Evolutionary conservation across 2,888 invertebrate species (phyloP).

Genomic region (Sclerodermus sp.): DNA sequence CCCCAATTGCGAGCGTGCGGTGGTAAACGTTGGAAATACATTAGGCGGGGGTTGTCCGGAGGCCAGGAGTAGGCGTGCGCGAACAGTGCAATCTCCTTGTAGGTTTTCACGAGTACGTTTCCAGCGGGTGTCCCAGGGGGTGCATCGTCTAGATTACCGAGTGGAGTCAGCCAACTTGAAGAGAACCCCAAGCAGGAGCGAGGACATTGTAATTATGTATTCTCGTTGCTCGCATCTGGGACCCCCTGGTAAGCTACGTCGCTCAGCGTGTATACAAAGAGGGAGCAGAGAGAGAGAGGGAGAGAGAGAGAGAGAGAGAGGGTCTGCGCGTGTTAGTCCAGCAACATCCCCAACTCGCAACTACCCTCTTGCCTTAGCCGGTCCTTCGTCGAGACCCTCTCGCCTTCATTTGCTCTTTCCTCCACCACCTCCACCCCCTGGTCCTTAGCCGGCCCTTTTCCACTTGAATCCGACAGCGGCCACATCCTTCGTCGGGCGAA

Average conservation of each 20-base stretch:
- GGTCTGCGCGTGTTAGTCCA: too few relatives aligned
- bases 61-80: neutral
- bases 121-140: constrained; percentile 33
- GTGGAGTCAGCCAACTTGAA: constrained; percentile 38
- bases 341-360: too few relatives aligned
- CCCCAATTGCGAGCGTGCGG: too few relatives aligned
- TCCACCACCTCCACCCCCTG: neutral
- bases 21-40: too few relatives aligned
- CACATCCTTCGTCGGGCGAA: neutral
- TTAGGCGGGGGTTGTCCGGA: too few relatives aligned
- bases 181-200: constrained; percentile 37
- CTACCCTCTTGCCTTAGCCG: too few relatives aligned
- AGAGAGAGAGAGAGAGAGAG: too few relatives aligned
- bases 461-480: neutral
- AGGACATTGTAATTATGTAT: constrained; percentile 50
- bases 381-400: neutral
- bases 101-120: constrained; percentile 14
- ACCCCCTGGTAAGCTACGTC: constrained; percentile 28
- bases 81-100: neutral
- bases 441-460: neutral
- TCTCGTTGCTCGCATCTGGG: constrained; percentile 48
- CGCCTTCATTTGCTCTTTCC: constrained; percentile 1
- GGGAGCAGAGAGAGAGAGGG: too few relatives aligned
- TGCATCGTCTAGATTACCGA: constrained; percentile 46
- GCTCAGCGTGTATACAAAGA: constrained; percentile 20